phyloP scores from a whole-genome alignment of 2,888 invertebrate genomes.

The Drosophila birchii region DNA sequence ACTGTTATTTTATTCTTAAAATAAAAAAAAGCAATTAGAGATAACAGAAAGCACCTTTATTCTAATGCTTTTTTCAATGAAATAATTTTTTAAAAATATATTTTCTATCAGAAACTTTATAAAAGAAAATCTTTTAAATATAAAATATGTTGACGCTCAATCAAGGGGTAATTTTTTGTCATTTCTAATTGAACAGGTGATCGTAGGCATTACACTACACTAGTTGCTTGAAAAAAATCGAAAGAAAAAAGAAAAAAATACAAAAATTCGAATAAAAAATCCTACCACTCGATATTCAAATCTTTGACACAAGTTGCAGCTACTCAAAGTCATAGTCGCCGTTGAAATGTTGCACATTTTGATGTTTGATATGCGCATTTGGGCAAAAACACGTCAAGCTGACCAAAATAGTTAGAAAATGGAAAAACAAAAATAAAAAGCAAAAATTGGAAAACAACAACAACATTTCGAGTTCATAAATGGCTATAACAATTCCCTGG shows the following conservation, averaged over 20 bases:
- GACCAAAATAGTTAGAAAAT: slow-evolving; percentile 27
- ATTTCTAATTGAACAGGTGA: slow-evolving; percentile 41
- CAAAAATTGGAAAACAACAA: not conserved
- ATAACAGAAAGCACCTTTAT: not conserved
- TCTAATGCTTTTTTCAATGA: too few species aligned
- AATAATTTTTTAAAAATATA: not conserved
- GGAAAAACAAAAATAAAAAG: not conserved
- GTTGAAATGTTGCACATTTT: slow-evolving; percentile 75
- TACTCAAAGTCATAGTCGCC: slow-evolving; percentile 35
- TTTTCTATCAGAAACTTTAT: not conserved
- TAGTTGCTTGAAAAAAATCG: not conserved
- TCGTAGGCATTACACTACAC: slow-evolving; percentile 48
- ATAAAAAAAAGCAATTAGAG: not conserved
- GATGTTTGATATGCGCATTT: slow-evolving; percentile 78
- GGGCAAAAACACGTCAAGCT: slow-evolving; percentile 69
- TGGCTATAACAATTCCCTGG: slow-evolving; percentile 27
- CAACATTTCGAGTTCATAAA: slow-evolving; percentile 34
- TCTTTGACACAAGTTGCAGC: slow-evolving; percentile 58
- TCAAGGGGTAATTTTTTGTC: not conserved
- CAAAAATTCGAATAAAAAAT: not conserved
- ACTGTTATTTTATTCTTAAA: not conserved
- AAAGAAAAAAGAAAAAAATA: not conserved
- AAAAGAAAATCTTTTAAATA: not conserved
- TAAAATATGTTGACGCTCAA: not conserved
- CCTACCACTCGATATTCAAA: slow-evolving; percentile 73